These are phyloP conservation scores for Drosophila rubida DNA, from an alignment of 2,888 invertebrate genomes.

Conservation along the genomic window DNA sequence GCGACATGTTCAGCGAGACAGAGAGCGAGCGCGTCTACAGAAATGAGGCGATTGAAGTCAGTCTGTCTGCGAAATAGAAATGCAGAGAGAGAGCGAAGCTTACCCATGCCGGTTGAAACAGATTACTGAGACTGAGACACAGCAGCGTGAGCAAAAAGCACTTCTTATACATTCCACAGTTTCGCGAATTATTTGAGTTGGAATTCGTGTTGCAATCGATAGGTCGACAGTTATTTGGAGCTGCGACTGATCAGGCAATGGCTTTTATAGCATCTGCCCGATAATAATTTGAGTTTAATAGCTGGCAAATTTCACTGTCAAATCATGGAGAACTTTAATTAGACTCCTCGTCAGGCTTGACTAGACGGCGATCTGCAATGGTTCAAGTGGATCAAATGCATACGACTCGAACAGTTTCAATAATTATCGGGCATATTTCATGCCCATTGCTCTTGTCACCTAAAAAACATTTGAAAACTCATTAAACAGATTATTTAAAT, in stretches of 20 bases:
- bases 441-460: slow-evolving; percentile 8
- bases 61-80: neutral
- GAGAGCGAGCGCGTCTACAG: slow-evolving; percentile 66
- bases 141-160: slow-evolving; percentile 27
- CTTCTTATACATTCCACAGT: slow-evolving; percentile 35
- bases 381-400: neutral
- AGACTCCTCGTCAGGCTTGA: slow-evolving; percentile 46
- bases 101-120: slow-evolving; percentile 59
- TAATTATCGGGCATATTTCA: slow-evolving; percentile 23
- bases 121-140: slow-evolving; percentile 39
- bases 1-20: slow-evolving; percentile 72
- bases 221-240: slow-evolving; percentile 7
- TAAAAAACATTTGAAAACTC: slow-evolving; percentile 13
- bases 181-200: neutral
- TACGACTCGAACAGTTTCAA: neutral
- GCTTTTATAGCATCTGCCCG: slow-evolving; percentile 46
- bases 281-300: slow-evolving; percentile 51
- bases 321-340: slow-evolving; percentile 11
- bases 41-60: neutral
- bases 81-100: neutral
- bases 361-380: slow-evolving; percentile 22
- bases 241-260: neutral
- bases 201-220: neutral
- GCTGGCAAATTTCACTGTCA: neutral
- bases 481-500: slow-evolving; percentile 19